Conservation (phyloP, 1,140 invertebrate genomes). For the Colletes gigas region DNA sequence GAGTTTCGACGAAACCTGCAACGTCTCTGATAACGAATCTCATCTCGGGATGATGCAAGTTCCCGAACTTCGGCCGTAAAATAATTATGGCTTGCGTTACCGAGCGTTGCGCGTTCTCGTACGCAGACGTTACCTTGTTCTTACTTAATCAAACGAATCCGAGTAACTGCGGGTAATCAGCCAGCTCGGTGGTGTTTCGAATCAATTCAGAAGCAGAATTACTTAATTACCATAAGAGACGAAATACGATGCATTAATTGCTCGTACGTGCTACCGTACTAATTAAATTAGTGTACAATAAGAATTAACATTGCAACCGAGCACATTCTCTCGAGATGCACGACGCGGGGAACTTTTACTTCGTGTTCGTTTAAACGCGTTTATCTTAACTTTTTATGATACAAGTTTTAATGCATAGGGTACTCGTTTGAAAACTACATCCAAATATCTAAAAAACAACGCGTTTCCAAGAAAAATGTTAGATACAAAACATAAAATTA, state of each 20-base stretch:
- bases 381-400: too few relatives aligned
- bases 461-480: too few relatives aligned
- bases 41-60: slow-evolving; percentile 6
- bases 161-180: neutral
- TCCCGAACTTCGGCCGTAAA: neutral
- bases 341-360: neutral
- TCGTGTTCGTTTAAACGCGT: too few relatives aligned
- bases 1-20: neutral
- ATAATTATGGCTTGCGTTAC: neutral
- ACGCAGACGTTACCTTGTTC: neutral
- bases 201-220: neutral
- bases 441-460: too few relatives aligned
- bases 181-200: neutral
- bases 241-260: neutral
- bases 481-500: too few relatives aligned
- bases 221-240: neutral
- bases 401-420: too few relatives aligned
- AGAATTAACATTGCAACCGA: neutral
- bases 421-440: too few relatives aligned
- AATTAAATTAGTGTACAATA: neutral
- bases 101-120: neutral
- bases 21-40: slow-evolving; percentile 28
- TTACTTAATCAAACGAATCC: neutral
- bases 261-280: neutral
- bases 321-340: neutral